A percentile compares a stretch with the other conserved stretches of the same genome.
Conservation (phyloP, 2,888 invertebrate species). For the Oscheius sp. region DNA sequence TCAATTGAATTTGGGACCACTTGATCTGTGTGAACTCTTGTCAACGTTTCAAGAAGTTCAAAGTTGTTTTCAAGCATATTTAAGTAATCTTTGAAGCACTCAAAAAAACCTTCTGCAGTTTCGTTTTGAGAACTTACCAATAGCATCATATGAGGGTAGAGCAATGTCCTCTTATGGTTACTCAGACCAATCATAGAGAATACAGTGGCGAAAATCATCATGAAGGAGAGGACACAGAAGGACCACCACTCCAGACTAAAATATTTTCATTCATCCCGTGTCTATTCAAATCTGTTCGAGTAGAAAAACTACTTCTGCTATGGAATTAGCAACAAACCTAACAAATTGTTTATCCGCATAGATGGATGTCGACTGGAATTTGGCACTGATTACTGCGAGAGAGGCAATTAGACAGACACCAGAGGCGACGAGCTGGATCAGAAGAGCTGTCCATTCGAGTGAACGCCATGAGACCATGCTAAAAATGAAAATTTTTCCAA, state of each 20-base stretch:
- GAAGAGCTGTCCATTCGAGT: constrained; percentile 60
- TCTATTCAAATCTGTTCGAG: too few relatives aligned
- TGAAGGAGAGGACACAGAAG: constrained; percentile 52
- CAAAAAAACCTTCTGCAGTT: neutral
- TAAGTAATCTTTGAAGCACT: neutral
- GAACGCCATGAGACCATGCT: constrained; percentile 62
- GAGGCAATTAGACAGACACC: constrained; percentile 59
- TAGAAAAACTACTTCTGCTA: too few relatives aligned
- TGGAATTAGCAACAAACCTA: constrained; percentile 54
- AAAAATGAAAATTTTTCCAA: constrained; percentile 15
- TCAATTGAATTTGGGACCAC: neutral
- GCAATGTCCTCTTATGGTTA: constrained; percentile 39
- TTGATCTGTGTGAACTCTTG: neutral
- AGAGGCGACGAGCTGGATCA: constrained; percentile 63
- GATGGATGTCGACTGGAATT: constrained; percentile 49
- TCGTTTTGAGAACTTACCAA: constrained; percentile 56
- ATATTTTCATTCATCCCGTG: constrained; percentile 22
- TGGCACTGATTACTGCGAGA: constrained; percentile 58
- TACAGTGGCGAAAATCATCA: constrained; percentile 56
- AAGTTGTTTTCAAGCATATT: neutral
- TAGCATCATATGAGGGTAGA: constrained; percentile 59
- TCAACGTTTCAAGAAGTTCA: neutral
- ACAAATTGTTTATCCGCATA: constrained; percentile 51
- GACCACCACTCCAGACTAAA: constrained; percentile 56
- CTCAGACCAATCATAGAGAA: constrained; percentile 61